These are phyloP conservation scores for Cephalotes varians DNA, from an alignment of 2,888 invertebrate genomes.

Conservation along the genomic window DNA sequence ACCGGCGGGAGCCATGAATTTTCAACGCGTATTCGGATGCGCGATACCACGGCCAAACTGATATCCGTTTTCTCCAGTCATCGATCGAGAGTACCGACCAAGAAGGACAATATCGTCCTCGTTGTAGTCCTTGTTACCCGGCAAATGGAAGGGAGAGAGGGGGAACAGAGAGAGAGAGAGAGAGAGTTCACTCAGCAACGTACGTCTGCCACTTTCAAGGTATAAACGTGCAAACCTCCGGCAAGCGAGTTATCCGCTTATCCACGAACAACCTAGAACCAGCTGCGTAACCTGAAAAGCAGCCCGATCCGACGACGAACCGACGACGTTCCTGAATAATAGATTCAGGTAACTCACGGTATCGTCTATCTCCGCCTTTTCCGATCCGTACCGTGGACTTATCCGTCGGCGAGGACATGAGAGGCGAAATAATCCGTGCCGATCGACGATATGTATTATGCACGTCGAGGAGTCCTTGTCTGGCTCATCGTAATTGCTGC, in stretches of 20 bases:
- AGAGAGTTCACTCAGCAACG: neutral
- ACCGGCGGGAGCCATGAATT: slow-evolving; percentile 68
- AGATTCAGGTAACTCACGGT: slow-evolving; percentile 42
- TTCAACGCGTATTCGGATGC: slow-evolving; percentile 58
- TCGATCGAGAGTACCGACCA: slow-evolving; percentile 60
- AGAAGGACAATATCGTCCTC: slow-evolving; percentile 44
- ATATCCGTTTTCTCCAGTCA: slow-evolving; percentile 63
- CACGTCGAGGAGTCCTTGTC: slow-evolving; percentile 38
- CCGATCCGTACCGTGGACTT: slow-evolving; percentile 5
- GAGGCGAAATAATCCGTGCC: slow-evolving; percentile 48
- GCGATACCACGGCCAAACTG: slow-evolving; percentile 55
- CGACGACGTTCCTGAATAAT: slow-evolving; percentile 48
- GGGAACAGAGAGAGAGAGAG: neutral
- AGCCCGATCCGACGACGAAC: slow-evolving; percentile 38
- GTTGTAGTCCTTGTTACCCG: neutral
- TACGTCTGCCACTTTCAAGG: slow-evolving; percentile 18
- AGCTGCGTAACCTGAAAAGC: slow-evolving; percentile 43
- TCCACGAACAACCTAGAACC: slow-evolving; percentile 35
- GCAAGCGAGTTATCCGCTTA: slow-evolving; percentile 45
- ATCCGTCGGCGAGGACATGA: neutral
- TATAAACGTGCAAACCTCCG: slow-evolving; percentile 19
- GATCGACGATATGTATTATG: slow-evolving; percentile 71
- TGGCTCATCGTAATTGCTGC: slow-evolving; percentile 57
- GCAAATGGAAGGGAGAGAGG: slow-evolving; percentile 51
- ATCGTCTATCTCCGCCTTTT: slow-evolving; percentile 27